Evolutionary conservation across 2,797 vertebrate genomes (phyloP), one percentile per base, ranked within the genome.

Genomic region (Trachurus trachurus): DNA sequence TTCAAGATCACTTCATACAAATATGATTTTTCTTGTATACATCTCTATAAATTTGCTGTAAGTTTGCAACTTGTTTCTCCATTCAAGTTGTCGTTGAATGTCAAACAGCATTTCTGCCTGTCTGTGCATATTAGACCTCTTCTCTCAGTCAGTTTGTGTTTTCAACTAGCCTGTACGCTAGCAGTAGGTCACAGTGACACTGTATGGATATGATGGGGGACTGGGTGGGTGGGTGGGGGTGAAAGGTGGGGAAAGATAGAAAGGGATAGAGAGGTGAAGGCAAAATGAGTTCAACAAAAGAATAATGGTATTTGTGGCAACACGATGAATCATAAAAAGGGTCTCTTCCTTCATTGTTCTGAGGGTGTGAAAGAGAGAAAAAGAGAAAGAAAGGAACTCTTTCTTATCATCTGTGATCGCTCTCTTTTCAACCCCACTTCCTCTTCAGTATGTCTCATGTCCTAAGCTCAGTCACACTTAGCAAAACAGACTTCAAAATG

Each of bases 131-230:
- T 88, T 82, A 81, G 74, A 89, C 82, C 76, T 81, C 66, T 66
- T 81, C 66, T 85, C 78, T 87, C 73, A 58, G 77, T 84, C 75
- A 45, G 80, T 88, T 83, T 79, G 80, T 85, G 67, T 84, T 70
- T 81, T 78, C 74, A 66, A 65, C 83, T 85, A 83, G 87, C 84
- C 56, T 49, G 63, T 66, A 72, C 44, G 84, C 90, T 82, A 85
- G 81, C 63, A 78, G 71, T 84, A 82, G 80, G 85, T 94, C 93
- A 94, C 95, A 95, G 94, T 94, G 92, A 93, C 90, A 87, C 88
- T 91, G 86, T 90, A 84, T 86, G 90, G 90, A 86, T 84, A 76
- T 86, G 86, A 87, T 83, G 78, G 56, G 65, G 80, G 74, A 70
- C 60, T 62, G 62, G 71, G 31, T 52, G 72, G 71, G 31, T 52